Conservation (phyloP, 2,113 vertebrate species). For the Polypterus senegalus region DNA sequence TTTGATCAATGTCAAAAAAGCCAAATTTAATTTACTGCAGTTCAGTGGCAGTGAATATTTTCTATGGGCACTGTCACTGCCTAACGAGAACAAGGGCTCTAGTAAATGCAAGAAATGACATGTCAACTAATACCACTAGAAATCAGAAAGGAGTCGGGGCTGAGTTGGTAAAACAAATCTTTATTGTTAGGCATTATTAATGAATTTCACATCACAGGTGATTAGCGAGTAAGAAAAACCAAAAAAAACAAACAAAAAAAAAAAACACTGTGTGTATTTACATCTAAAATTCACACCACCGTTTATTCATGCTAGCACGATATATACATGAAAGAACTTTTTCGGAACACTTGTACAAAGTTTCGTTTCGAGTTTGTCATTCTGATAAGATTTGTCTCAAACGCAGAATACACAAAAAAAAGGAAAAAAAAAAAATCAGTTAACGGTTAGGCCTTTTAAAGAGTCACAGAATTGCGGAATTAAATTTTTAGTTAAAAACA, state of each 20-base stretch:
- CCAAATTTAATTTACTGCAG: no score
- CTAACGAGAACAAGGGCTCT: no score
- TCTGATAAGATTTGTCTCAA: constrained; percentile 51
- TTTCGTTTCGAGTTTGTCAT: constrained; percentile 54
- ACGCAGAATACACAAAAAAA: constrained; percentile 41
- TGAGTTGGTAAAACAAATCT: constrained; percentile 55
- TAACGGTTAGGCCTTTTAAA: constrained; percentile 29
- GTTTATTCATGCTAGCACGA: constrained; percentile 95
- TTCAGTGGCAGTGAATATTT: no score
- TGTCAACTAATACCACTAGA: no score
- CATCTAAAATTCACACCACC: constrained; percentile 91
- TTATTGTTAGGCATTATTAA: constrained; percentile 79
- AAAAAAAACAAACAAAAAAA: constrained; percentile 36
- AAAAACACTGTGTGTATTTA: constrained; percentile 62
- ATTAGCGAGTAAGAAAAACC: constrained; percentile 63
- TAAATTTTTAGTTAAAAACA: constrained; percentile 38
- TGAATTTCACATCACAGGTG: constrained; percentile 92
- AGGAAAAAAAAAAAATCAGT: constrained; percentile 19
- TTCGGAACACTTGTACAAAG: constrained; percentile 80
- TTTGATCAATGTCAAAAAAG: no score
- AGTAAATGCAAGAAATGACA: no score
- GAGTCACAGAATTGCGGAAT: constrained; percentile 14
- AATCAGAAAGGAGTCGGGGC: constrained; percentile 11
- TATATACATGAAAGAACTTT: constrained; percentile 92
- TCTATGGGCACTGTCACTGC: no score